Evolutionary conservation across 2,888 invertebrate species (phyloP).

Genomic region (Eupeodes latifasciatus): DNA sequence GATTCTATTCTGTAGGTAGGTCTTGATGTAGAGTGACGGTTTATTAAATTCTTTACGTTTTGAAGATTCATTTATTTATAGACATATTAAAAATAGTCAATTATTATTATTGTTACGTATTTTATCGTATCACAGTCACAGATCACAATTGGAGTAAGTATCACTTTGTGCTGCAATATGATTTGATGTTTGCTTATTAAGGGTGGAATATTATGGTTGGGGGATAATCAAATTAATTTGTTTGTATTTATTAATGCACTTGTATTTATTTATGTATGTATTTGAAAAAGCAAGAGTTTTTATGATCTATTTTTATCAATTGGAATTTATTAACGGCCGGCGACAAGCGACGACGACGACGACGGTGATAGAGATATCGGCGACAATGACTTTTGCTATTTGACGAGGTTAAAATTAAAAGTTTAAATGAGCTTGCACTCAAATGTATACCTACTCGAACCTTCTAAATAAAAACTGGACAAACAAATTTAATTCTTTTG

Average conservation of each 20-base stretch:
- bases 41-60: neutral
- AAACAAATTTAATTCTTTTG: neutral
- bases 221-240: slow-evolving; percentile 47
- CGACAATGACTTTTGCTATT: neutral
- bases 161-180: slow-evolving; percentile 14
- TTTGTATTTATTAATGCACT: slow-evolving; percentile 19
- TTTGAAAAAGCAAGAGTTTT: neutral
- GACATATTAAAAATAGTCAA: too few relatives aligned
- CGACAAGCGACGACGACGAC: neutral
- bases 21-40: neutral
- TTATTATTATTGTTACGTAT: neutral
- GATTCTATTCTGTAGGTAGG: neutral
- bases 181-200: slow-evolving; percentile 1
- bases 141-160: slow-evolving; percentile 23
- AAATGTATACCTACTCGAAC: too few relatives aligned
- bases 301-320: slow-evolving; percentile 15
- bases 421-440: neutral
- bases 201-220: neutral
- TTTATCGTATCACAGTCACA: neutral
- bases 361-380: neutral
- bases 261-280: neutral
- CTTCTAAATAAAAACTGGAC: neutral
- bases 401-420: neutral
- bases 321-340: neutral
- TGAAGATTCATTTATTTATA: slow-evolving; percentile 2